phyloP scores from a whole-genome alignment of 2,888 invertebrate genomes.

The Teleogryllus oceanicus region DNA sequence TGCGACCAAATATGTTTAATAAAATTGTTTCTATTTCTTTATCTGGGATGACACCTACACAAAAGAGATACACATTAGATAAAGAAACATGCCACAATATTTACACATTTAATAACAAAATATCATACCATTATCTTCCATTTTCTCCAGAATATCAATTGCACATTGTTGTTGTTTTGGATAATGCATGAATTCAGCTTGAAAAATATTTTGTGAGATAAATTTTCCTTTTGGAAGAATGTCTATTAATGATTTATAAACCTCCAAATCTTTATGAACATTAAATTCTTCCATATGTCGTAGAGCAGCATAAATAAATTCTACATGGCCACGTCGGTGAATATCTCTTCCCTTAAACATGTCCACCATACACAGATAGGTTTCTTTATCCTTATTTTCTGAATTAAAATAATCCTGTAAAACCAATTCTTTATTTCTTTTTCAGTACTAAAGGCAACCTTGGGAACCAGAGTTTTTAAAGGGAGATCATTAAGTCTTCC shows the following conservation, averaged over 20 bases:
- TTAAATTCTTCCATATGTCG: slow-evolving; percentile 85
- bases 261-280: slow-evolving; percentile 79
- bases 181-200: slow-evolving; percentile 89
- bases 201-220: slow-evolving; percentile 75
- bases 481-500: too few species aligned
- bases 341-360: slow-evolving; percentile 67
- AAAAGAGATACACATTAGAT: slow-evolving; percentile 26
- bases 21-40: slow-evolving; percentile 80
- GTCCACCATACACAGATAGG: slow-evolving; percentile 69
- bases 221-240: slow-evolving; percentile 86
- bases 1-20: slow-evolving; percentile 75
- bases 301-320: slow-evolving; percentile 89
- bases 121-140: slow-evolving; percentile 83
- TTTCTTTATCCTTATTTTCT: slow-evolving; percentile 52
- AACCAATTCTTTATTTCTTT: too few species aligned
- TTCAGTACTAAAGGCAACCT: too few species aligned
- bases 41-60: slow-evolving; percentile 82
- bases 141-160: slow-evolving; percentile 84
- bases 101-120: not conserved
- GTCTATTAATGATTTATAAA: slow-evolving; percentile 80
- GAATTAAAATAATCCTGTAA: not conserved
- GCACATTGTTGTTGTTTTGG: slow-evolving; percentile 94
- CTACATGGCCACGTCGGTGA: slow-evolving; percentile 80
- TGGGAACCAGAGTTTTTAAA: too few species aligned
- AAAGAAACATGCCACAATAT: slow-evolving; percentile 38